A percentile compares a stretch with the other conserved stretches of the same genome.
phyloP scores from a whole-genome alignment of 37 sponge, comb jelly and placozoan species.

The Cliona cf. orientalis region DNA sequence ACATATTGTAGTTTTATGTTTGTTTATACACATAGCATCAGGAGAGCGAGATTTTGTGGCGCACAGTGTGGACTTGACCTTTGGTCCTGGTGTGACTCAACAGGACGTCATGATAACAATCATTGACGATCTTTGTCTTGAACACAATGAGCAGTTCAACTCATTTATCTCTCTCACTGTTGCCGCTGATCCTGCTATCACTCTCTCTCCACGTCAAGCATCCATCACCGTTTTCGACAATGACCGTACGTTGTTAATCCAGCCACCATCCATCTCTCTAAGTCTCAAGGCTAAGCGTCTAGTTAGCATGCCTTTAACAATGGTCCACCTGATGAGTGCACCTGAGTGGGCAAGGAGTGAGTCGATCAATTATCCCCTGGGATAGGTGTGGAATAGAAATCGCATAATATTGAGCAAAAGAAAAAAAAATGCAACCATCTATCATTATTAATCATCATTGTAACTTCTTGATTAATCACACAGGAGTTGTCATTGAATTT shows the following conservation, averaged over 20 bases:
- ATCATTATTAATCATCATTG: background rate
- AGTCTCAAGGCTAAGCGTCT: no score
- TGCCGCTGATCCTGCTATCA: background rate
- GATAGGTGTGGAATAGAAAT: background rate
- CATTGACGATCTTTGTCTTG: slow-evolving; percentile 4
- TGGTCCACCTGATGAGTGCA: no score
- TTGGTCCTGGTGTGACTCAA: background rate
- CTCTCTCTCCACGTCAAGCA: background rate
- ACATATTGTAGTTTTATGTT: background rate
- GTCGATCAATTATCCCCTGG: background rate
- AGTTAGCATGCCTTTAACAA: no score
- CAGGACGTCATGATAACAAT: background rate
- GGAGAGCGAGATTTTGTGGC: slow-evolving; percentile 7
- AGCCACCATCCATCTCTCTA: background rate
- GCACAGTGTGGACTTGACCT: background rate
- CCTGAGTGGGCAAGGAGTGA: no score
- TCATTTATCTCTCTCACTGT: background rate
- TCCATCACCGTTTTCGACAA: slow-evolving; percentile 17
- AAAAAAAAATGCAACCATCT: background rate
- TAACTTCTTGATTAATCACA: background rate
- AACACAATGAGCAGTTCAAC: background rate
- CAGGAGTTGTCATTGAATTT: slow-evolving; percentile 12
- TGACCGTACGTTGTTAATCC: slow-evolving; percentile 6
- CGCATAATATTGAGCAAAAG: background rate
- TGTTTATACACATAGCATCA: no score